These are phyloP conservation scores for Cassiopea xamachana DNA, from an alignment of 30 jellyfish, hydroid and myxozoan genomes.

Conservation along the genomic window DNA sequence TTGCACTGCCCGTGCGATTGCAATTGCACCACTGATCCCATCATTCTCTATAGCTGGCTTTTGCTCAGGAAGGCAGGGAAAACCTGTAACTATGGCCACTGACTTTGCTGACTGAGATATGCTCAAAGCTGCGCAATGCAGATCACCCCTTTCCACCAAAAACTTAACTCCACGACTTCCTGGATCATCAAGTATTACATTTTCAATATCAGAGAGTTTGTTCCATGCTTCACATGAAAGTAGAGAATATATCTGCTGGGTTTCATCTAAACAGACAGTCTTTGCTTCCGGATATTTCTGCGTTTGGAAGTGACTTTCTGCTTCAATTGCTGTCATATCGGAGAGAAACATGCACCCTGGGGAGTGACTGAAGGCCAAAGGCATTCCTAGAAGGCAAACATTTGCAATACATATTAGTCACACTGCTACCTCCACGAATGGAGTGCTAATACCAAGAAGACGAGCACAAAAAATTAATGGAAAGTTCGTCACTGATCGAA, in stretches of 20 bases:
- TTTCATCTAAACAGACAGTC: slow-evolving; percentile 70
- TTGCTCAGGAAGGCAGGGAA: slow-evolving; percentile 68
- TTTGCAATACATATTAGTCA: too few species aligned
- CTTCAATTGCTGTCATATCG: slow-evolving; percentile 64
- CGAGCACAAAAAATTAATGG: too few species aligned
- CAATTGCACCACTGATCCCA: slow-evolving; percentile 90
- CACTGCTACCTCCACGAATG: too few species aligned
- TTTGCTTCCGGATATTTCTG: slow-evolving; percentile 75
- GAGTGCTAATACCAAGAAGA: too few species aligned
- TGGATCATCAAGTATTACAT: slow-evolving; percentile 63
- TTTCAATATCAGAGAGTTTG: slow-evolving; percentile 43
- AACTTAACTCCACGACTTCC: slow-evolving; percentile 75
- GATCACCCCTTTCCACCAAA: slow-evolving; percentile 57
- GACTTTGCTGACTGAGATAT: slow-evolving; percentile 75
- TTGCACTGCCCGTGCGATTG: slow-evolving; percentile 84
- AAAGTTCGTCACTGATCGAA: too few species aligned
- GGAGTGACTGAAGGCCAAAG: slow-evolving; percentile 83
- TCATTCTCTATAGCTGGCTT: slow-evolving; percentile 87
- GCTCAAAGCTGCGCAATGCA: slow-evolving; percentile 76
- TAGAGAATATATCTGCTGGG: slow-evolving; percentile 54
- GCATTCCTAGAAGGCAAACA: slow-evolving; percentile 57
- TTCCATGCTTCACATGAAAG: slow-evolving; percentile 61
- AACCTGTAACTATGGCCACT: slow-evolving; percentile 83
- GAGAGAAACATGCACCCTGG: slow-evolving; percentile 89
- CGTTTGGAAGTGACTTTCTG: slow-evolving; percentile 38